A percentile compares a stretch with the other conserved stretches of the same genome.
phyloP scores from a whole-genome alignment of 2,113 vertebrate genomes.

The Emydocephalus ijimae region DNA sequence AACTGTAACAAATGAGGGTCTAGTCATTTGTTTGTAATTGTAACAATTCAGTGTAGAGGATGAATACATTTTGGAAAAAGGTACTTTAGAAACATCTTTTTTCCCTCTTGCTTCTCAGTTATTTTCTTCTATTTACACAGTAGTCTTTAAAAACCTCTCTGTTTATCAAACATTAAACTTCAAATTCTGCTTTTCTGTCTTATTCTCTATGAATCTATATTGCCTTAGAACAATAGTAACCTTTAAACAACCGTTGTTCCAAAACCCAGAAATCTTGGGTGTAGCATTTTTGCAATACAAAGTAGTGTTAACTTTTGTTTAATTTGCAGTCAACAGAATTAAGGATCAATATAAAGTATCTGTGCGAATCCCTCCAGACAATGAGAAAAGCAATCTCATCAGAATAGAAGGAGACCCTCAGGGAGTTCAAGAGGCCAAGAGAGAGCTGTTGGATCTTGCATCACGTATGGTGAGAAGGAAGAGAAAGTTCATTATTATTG shows the following conservation, averaged over 20 bases:
- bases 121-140: not conserved
- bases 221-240: not conserved
- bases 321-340: slow-evolving; percentile 90
- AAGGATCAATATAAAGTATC: slow-evolving; percentile 98
- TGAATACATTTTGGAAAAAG: not conserved
- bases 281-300: not conserved
- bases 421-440: slow-evolving; percentile 96
- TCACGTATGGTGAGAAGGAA: slow-evolving; percentile 85
- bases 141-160: not conserved
- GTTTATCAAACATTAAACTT: not conserved
- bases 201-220: not conserved
- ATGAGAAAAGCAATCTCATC: slow-evolving; percentile 95
- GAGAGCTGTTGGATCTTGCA: slow-evolving; percentile 95
- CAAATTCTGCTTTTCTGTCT: not conserved
- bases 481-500: not conserved
- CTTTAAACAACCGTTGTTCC: not conserved
- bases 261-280: not conserved
- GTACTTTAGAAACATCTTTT: not conserved
- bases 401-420: slow-evolving; percentile 97
- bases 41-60: not conserved
- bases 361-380: slow-evolving; percentile 95
- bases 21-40: not conserved
- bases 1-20: not conserved
- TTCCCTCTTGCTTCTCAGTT: not conserved
- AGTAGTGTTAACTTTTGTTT: not conserved